Percentiles rank a stretch among this genome's conserved stretches.
These are phyloP conservation scores for Microcebus murinus DNA, from an alignment of 2,113 vertebrate species.

Conservation along the genomic window DNA sequence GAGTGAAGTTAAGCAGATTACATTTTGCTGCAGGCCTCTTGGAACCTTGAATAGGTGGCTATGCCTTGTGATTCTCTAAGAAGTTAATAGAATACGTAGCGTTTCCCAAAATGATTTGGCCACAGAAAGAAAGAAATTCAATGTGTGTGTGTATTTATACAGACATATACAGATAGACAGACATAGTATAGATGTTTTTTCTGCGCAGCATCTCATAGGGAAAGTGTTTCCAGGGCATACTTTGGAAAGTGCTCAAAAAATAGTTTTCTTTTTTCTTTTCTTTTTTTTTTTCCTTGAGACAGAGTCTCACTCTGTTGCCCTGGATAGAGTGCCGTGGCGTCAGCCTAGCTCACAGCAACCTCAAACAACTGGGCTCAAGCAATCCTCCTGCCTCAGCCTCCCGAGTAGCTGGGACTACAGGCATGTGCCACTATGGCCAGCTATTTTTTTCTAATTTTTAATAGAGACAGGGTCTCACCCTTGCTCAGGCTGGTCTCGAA, in stretches of 20 bases:
- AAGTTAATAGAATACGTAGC: neutral
- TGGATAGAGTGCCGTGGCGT: too few species aligned
- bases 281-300: too few species aligned
- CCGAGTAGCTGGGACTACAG: too few species aligned
- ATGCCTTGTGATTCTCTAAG: neutral
- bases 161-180: neutral
- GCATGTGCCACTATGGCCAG: fast-evolving
- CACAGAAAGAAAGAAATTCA: neutral
- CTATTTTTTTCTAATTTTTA: too few species aligned
- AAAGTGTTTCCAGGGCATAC: neutral
- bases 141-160: neutral
- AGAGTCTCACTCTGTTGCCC: too few species aligned
- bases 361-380: too few species aligned
- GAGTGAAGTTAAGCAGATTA: neutral
- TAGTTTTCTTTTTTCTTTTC: neutral
- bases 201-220: neutral
- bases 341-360: too few species aligned
- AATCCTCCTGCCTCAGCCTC: too few species aligned
- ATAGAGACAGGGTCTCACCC: too few species aligned
- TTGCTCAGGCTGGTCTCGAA: too few species aligned
- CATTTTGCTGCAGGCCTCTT: neutral
- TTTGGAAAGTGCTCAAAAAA: neutral
- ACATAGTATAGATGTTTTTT: neutral
- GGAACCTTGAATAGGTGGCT: neutral
- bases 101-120: neutral